A percentile compares a stretch with the other conserved stretches of the same genome.
phyloP scores from a whole-genome alignment of 2,888 invertebrate species.

The Adelognathus sp. region DNA sequence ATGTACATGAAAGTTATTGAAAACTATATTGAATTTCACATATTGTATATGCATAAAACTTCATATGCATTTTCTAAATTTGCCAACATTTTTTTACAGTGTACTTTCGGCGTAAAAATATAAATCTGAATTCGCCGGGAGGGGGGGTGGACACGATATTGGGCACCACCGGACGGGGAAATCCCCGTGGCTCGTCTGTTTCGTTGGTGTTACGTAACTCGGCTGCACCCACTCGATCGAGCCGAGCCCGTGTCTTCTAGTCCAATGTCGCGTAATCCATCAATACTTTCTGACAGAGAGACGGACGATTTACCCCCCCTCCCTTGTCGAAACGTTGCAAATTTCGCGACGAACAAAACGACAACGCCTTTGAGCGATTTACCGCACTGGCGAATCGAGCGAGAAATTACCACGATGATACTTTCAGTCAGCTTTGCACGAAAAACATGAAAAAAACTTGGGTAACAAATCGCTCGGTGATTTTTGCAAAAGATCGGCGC shows the following conservation, averaged over 20 bases:
- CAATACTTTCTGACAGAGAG: slow-evolving; percentile 49
- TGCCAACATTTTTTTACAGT: too few species aligned
- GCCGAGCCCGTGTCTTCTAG: slow-evolving; percentile 34
- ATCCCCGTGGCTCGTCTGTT: slow-evolving; percentile 33
- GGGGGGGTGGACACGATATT: background rate
- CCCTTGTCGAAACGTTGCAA: background rate
- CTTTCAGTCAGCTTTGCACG: background rate
- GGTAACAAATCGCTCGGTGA: background rate
- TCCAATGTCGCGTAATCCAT: slow-evolving; percentile 47
- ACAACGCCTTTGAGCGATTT: slow-evolving; percentile 11
- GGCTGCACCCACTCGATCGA: slow-evolving; percentile 60
- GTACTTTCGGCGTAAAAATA: too few species aligned
- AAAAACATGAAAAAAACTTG: background rate
- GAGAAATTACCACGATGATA: background rate
- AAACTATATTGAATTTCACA: too few species aligned
- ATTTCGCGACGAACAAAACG: slow-evolving; percentile 16
- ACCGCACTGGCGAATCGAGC: slow-evolving; percentile 18
- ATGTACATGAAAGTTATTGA: too few species aligned
- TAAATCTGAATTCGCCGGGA: too few species aligned
- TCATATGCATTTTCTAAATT: too few species aligned
- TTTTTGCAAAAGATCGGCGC: background rate
- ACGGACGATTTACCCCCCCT: background rate
- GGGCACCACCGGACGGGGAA: slow-evolving; percentile 29
- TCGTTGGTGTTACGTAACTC: slow-evolving; percentile 54
- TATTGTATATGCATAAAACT: too few species aligned